Conservation (phyloP, 2,113 vertebrate species). For the Panthera uncia region DNA sequence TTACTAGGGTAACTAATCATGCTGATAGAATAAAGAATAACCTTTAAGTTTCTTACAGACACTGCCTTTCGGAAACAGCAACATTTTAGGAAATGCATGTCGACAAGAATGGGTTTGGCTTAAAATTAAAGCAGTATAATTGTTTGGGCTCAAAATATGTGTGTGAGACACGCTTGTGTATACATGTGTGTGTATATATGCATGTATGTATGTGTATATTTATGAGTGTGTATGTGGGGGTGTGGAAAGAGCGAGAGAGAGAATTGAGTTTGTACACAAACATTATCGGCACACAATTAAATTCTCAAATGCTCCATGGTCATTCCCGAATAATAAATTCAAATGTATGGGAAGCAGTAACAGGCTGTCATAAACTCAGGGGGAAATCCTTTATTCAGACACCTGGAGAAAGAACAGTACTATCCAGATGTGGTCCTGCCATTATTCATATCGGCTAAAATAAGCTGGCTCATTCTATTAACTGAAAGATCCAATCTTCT, state of each 20-base stretch:
- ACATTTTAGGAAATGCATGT: background rate
- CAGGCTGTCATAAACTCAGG: background rate
- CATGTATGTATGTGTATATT: background rate
- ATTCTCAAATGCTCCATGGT: fast-evolving
- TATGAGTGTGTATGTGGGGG: background rate
- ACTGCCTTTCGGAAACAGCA: background rate
- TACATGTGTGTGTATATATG: background rate
- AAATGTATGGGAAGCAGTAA: background rate
- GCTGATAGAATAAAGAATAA: background rate
- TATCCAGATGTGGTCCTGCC: background rate
- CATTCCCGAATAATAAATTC: background rate
- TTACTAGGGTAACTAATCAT: background rate
- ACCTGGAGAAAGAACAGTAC: background rate
- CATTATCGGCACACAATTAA: background rate
- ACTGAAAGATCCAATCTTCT: background rate
- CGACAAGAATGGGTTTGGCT: background rate
- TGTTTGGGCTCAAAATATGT: background rate
- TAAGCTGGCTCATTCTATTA: background rate
- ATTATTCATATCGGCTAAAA: background rate
- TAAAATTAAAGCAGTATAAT: background rate
- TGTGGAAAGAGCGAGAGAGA: background rate
- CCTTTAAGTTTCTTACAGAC: background rate
- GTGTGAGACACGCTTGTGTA: background rate
- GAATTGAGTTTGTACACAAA: background rate
- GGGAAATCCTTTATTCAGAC: background rate